Percentiles rank a stretch among this genome's conserved stretches.
Evolutionary conservation across 2,888 invertebrate species (phyloP).

Genomic region (Notocelia uddmanniana): DNA sequence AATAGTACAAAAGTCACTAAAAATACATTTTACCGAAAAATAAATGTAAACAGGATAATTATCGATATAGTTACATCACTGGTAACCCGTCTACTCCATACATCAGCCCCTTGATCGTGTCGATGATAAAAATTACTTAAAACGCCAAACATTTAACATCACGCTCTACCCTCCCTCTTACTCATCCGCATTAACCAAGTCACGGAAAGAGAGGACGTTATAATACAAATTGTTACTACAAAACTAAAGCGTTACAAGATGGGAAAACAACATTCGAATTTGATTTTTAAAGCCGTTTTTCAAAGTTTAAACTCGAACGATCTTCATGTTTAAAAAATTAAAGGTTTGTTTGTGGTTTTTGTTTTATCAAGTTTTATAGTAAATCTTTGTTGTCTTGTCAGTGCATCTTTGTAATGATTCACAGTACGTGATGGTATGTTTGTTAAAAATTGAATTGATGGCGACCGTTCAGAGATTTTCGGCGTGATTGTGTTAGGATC

Average conservation of each 20-base stretch:
- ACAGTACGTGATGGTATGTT: conserved; percentile 74
- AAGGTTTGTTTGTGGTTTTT: conserved; percentile 27
- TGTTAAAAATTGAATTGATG: conserved; percentile 74
- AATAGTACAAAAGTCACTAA: background rate
- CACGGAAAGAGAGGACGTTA: conserved; percentile 55
- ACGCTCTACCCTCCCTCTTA: conserved; percentile 68
- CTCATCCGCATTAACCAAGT: conserved; percentile 50
- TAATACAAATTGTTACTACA: conserved; percentile 24
- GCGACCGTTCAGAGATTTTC: conserved; percentile 56
- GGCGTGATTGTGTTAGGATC: conserved; percentile 60
- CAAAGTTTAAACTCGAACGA: conserved; percentile 9
- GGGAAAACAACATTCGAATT: background rate
- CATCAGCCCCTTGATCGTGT: conserved; percentile 83
- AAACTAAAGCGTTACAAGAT: conserved; percentile 17
- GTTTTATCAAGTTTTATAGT: conserved; percentile 54
- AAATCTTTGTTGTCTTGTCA: conserved; percentile 73
- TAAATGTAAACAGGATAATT: conserved; percentile 45
- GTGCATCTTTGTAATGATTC: conserved; percentile 69
- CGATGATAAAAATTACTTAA: conserved; percentile 85
- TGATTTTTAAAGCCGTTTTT: conserved; percentile 7
- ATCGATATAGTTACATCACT: conserved; percentile 69
- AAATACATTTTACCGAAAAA: conserved; percentile 11
- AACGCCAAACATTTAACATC: conserved; percentile 83
- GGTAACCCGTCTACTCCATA: conserved; percentile 74
- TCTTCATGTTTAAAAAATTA: conserved; percentile 1